Conservation (phyloP, 2,797 vertebrate species). For the Melanotaenia nigrans region DNA sequence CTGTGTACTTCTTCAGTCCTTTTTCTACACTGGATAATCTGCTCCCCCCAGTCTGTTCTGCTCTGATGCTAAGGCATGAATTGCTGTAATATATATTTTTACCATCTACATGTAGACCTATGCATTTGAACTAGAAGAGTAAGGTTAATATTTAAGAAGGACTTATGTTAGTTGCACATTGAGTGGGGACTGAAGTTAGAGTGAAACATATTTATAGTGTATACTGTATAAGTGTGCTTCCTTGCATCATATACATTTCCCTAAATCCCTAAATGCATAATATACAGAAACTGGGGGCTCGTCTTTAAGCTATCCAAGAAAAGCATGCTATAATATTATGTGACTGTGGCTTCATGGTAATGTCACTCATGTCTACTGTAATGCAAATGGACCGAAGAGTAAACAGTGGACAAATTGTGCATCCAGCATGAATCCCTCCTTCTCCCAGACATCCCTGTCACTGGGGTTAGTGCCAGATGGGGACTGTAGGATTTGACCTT, state of each 20-base stretch:
- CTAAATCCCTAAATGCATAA: constrained; percentile 5
- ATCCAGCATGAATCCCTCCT: constrained; percentile 77
- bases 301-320: constrained; percentile 14
- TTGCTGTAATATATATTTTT: background rate
- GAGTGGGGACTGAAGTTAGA: background rate
- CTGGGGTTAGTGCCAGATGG: constrained; percentile 73
- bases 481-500: constrained; percentile 69
- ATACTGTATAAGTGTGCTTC: background rate
- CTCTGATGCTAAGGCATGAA: background rate
- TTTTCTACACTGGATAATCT: too few relatives aligned
- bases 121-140: background rate
- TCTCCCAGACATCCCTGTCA: constrained; percentile 66
- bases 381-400: constrained; percentile 78
- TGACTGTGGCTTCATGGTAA: constrained; percentile 52
- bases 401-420: constrained; percentile 82
- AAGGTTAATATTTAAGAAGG: background rate
- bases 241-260: background rate
- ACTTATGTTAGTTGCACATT: background rate
- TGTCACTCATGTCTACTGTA: constrained; percentile 71
- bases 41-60: background rate
- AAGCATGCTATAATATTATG: constrained; percentile 12
- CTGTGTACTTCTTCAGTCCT: background rate
- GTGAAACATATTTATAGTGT: background rate
- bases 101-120: background rate
- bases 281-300: constrained; percentile 4